Evolutionary conservation across 2,888 invertebrate genomes (phyloP).

Genomic region (Nyleta sp.): DNA sequence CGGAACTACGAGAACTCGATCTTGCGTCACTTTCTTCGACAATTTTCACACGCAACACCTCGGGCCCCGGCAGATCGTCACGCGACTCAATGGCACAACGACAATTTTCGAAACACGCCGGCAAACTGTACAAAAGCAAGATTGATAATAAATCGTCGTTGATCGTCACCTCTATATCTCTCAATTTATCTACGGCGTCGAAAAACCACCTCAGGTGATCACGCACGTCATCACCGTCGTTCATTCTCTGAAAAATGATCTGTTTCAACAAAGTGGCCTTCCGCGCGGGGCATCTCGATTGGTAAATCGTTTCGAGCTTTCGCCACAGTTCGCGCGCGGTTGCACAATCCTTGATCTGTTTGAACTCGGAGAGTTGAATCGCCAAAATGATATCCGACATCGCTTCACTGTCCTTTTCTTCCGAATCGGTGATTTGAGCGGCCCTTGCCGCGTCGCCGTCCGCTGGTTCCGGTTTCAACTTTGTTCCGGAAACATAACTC

Average conservation of each 20-base stretch:
- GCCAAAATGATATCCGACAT: too few relatives aligned
- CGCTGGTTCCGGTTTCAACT: too few relatives aligned
- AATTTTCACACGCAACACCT: slow-evolving; percentile 4
- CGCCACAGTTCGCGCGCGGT: neutral
- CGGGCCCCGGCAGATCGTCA: slow-evolving; percentile 39
- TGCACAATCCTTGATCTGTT: slow-evolving; percentile 3
- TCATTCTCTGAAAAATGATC: neutral
- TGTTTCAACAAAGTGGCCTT: neutral
- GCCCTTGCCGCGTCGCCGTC: too few relatives aligned
- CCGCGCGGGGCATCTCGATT: neutral
- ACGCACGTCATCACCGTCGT: neutral
- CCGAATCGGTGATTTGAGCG: neutral
- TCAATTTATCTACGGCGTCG: neutral
- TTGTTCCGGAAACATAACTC: too few relatives aligned
- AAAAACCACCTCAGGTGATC: neutral
- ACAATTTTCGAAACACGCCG: too few relatives aligned
- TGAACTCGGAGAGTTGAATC: neutral
- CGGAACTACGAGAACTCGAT: too few relatives aligned
- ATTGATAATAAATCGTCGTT: neutral
- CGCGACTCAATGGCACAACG: slow-evolving; percentile 51
- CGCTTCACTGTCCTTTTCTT: neutral
- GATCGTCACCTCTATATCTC: neutral
- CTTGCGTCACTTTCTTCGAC: neutral
- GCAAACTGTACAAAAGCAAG: neutral
- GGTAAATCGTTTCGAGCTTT: slow-evolving; percentile 1